phyloP scores from a whole-genome alignment of 2,113 vertebrate genomes.

The Pristiophorus japonicus region DNA sequence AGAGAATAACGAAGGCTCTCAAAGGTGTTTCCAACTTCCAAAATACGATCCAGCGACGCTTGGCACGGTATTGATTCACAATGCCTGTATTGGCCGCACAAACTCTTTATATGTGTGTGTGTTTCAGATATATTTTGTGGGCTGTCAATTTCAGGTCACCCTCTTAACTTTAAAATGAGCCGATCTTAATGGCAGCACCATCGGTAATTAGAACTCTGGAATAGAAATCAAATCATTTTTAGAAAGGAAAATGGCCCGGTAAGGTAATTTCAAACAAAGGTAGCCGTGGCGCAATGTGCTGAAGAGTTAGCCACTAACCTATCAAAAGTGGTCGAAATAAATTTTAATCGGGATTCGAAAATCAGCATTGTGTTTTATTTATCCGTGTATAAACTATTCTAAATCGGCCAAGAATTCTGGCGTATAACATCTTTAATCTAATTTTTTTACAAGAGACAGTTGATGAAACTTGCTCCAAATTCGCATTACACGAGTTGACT shows the following conservation, averaged over 20 bases:
- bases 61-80: neutral
- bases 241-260: no score
- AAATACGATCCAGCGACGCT: neutral
- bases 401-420: neutral
- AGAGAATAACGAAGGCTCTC: neutral
- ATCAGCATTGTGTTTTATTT: no score
- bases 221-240: neutral
- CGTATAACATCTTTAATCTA: neutral
- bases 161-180: neutral
- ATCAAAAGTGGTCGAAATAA: neutral
- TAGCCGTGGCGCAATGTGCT: neutral
- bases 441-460: neutral
- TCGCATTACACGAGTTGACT: no score
- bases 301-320: neutral
- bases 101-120: neutral
- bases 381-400: neutral
- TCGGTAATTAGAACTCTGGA: no score
- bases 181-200: neutral
- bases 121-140: no score
- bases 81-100: neutral
- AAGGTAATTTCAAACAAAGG: neutral
- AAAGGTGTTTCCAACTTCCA: neutral
- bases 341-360: neutral
- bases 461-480: neutral
- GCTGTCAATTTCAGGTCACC: neutral